These are phyloP conservation scores for Tokudaia tokunoshimensis DNA, from an alignment of 2,797 vertebrate genomes.

Conservation along the genomic window DNA sequence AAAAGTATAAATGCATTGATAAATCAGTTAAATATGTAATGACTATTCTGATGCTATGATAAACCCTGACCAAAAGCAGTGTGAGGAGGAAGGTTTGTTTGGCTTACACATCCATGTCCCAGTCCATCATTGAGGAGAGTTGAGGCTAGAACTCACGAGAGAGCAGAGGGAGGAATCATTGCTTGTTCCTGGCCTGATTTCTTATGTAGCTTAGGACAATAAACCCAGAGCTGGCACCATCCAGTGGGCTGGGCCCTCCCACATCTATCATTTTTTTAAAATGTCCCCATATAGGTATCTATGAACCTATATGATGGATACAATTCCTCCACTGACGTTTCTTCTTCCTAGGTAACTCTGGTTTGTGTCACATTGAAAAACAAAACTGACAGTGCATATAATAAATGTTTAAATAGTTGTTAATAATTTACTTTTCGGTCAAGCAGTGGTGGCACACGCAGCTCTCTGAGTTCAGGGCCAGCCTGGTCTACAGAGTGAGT, in stretches of 20 bases:
- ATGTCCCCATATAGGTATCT: not conserved
- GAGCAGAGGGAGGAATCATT: not conserved
- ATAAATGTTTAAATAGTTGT: not conserved
- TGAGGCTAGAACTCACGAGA: not conserved
- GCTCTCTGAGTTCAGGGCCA: not conserved
- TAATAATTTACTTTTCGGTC: not conserved
- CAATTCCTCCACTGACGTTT: not conserved
- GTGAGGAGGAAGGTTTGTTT: not conserved
- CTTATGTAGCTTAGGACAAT: too few species aligned
- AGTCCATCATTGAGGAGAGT: not conserved
- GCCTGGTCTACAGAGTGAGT: not conserved
- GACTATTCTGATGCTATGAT: not conserved
- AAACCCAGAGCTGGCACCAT: not conserved
- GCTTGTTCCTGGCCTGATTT: not conserved
- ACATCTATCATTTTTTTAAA: not conserved
- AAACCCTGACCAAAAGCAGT: not conserved
- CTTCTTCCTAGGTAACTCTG: not conserved
- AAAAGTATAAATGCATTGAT: not conserved
- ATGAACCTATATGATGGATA: not conserved
- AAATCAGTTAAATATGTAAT: not conserved
- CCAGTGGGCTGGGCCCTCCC: not conserved
- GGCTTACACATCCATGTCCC: not conserved
- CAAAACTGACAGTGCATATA: too few species aligned
- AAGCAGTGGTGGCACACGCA: not conserved
- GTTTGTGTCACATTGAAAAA: not conserved